These are phyloP conservation scores for Stichodactyla mertensii DNA, from an alignment of 64 coral and sea anemone species.

Conservation along the genomic window DNA sequence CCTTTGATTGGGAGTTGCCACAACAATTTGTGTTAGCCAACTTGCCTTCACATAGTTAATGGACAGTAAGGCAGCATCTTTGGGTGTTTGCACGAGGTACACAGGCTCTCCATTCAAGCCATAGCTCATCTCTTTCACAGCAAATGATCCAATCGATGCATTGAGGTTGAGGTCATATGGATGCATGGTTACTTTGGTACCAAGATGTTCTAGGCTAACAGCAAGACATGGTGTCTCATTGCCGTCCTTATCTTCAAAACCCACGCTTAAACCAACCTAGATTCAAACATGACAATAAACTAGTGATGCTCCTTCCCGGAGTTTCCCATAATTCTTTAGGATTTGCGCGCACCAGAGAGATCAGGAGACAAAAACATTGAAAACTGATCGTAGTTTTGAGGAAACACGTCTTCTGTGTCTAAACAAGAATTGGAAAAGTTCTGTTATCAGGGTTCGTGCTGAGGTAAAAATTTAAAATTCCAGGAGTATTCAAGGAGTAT, in stretches of 20 bases:
- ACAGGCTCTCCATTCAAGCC: constrained; percentile 62
- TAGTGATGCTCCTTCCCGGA: too few relatives aligned
- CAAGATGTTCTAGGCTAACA: constrained; percentile 53
- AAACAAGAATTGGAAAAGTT: too few relatives aligned
- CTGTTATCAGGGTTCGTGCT: too few relatives aligned
- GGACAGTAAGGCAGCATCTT: constrained; percentile 65
- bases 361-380: too few relatives aligned
- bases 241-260: constrained; percentile 39
- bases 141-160: constrained; percentile 75
- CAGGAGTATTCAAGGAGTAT: too few relatives aligned
- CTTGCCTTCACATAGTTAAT: constrained; percentile 68
- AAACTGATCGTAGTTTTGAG: too few relatives aligned
- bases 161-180: constrained; percentile 60
- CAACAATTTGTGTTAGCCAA: background rate
- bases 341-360: too few relatives aligned
- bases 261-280: constrained; percentile 62
- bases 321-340: too few relatives aligned
- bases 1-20: background rate
- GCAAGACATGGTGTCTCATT: constrained; percentile 48
- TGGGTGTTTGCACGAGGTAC: constrained; percentile 74
- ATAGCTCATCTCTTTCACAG: constrained; percentile 78
- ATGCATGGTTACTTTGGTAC: constrained; percentile 66
- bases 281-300: too few relatives aligned
- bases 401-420: too few relatives aligned
- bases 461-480: too few relatives aligned